Base-by-base conservation (phyloP, 2,888 invertebrate species). In the Protula sp. region DNA sequence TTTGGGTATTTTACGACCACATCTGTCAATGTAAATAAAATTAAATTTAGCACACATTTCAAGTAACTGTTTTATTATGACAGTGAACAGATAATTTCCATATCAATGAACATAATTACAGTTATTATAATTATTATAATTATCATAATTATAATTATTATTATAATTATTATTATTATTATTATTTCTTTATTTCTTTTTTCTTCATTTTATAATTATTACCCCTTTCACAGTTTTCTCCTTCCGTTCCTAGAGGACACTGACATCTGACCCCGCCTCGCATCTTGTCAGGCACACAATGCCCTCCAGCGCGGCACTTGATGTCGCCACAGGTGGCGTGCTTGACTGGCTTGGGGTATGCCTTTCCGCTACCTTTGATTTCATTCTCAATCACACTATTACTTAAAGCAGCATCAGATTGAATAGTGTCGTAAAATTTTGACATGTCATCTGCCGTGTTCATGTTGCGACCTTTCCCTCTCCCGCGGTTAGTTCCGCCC, bases 191-290 rank as follows among this genome's bases (percentile, higher is more conserved):
- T n/a, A n/a, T n/a, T n/a, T n/a, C n/a, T n/a, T n/a, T n/a, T n/a
- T n/a, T n/a, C n/a, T n/a, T n/a, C n/a, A n/a, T n/a, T n/a, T n/a
- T n/a, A n/a, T n/a, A n/a, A n/a, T n/a, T n/a, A n/a, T n/a, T n/a
- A 82, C 82, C 74, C 71, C 90, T 91, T 82, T 94, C 92, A 79
- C 94, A 95, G 64, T 89, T 86, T 73, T 89, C 89, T 19, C 94
- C 94, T 2, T 89, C 88, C 78, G 90, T 93, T 5, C 94, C 94
- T 58, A 95, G 85, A 5, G 92, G 92, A 77, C 95, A 95, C 47
- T 93, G 84, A 77, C 95, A 95, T 24, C 71, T 58, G 19, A 70
- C 69, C 26, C 62, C 63, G 29, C 61, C 66, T 38, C 66, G 60
- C 26, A 68, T 66, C 24, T 67, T 65, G 59, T 74, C 72, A 24